A percentile compares a stretch with the other conserved stretches of the same genome.
Evolutionary conservation across 2,797 vertebrate species (phyloP).

Genomic region (Nyctalus aviator): DNA sequence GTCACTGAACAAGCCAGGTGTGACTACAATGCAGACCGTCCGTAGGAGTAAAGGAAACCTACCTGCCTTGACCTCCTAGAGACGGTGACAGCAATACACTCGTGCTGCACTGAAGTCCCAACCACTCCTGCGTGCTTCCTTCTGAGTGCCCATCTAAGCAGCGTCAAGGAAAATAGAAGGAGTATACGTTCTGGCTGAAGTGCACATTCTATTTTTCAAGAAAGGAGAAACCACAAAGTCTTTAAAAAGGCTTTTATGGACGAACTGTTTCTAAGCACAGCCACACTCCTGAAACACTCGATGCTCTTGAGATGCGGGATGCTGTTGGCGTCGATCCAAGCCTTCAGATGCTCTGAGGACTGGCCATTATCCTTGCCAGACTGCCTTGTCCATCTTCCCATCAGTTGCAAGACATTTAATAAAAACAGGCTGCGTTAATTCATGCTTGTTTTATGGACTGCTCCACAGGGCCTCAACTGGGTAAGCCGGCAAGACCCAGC

Average conservation of each 20-base stretch:
- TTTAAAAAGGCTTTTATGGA: slow-evolving; percentile 63
- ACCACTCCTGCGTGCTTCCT: neutral
- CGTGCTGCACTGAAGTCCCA: neutral
- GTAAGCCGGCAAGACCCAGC: slow-evolving; percentile 73
- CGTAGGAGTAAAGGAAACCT: neutral
- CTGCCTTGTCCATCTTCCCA: slow-evolving; percentile 77
- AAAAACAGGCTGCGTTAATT: slow-evolving; percentile 77
- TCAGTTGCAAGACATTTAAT: slow-evolving; percentile 62
- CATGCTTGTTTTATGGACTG: slow-evolving; percentile 80
- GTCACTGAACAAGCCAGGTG: neutral
- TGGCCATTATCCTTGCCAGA: slow-evolving; percentile 71
- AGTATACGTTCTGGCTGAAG: neutral
- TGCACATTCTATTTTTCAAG: slow-evolving; percentile 48
- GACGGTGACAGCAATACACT: neutral
- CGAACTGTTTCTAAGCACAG: slow-evolving; percentile 63
- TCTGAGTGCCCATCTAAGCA: neutral
- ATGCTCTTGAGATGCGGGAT: slow-evolving; percentile 64
- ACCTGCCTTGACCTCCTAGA: neutral
- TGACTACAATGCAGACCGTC: neutral
- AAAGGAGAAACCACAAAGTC: slow-evolving; percentile 69
- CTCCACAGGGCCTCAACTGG: slow-evolving; percentile 73
- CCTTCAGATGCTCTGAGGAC: slow-evolving; percentile 68
- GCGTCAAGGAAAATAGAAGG: slow-evolving; percentile 34
- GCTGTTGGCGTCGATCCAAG: slow-evolving; percentile 69
- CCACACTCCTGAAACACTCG: slow-evolving; percentile 51